Percentiles rank a stretch among this genome's conserved stretches.
These are phyloP conservation scores for Aix galericulata DNA, from an alignment of 2,113 vertebrate genomes.

Conservation along the genomic window DNA sequence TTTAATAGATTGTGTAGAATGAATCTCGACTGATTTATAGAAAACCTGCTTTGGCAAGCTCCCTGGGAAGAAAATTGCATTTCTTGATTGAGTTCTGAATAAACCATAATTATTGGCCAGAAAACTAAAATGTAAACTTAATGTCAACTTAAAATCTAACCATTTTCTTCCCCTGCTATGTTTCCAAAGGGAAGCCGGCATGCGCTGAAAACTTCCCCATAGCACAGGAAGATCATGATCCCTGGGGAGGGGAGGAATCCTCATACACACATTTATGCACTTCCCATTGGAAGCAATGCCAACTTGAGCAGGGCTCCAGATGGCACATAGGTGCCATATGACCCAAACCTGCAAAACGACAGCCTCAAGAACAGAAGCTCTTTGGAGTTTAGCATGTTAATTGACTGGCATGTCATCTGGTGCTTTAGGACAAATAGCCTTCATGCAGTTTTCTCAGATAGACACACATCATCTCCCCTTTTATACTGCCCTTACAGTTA, in stretches of 20 bases:
- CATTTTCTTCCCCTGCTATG: background rate
- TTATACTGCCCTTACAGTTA: slow-evolving; percentile 24
- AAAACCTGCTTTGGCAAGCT: slow-evolving; percentile 1
- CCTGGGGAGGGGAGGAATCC: background rate
- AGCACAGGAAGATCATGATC: accelerated
- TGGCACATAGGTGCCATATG: background rate
- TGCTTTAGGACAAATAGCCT: background rate
- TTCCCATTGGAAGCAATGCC: background rate
- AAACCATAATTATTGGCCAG: background rate
- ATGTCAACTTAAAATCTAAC: background rate
- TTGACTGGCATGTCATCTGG: background rate
- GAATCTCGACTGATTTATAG: background rate
- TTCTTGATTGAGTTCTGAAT: background rate
- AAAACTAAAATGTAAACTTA: background rate
- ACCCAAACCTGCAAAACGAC: background rate
- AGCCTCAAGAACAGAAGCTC: background rate
- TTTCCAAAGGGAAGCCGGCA: background rate
- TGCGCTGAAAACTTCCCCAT: background rate
- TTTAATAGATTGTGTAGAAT: background rate
- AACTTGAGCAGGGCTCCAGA: background rate
- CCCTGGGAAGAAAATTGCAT: background rate
- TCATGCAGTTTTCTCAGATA: background rate
- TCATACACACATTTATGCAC: background rate
- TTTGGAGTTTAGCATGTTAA: background rate
- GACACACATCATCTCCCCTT: background rate